Evolutionary conservation across 2,888 invertebrate genomes (phyloP), one percentile per base, ranked within the genome.

Genomic region (Vanessa cardui): DNA sequence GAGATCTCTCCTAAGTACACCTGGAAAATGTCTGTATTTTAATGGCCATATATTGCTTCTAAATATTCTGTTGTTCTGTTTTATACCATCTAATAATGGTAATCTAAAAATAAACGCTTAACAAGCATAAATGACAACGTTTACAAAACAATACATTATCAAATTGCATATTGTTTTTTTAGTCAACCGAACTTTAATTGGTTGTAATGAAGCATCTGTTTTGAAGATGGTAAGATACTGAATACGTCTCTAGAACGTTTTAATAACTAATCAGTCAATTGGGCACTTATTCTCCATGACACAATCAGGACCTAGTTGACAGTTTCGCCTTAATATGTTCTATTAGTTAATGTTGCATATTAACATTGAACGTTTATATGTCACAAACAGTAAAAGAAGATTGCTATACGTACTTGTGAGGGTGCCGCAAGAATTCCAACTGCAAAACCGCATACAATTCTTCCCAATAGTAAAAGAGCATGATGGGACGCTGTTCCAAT

Each of bases 1-100:
- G 96, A 94, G 71, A 95, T 95, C 88, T 96, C 96, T 6, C 96
- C 96, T 71, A 96, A 93, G 73, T 96, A 94, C 4, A 96, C 95
- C 96, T 96, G 85, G 1, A 12, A 85, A 1, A 20, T 47, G 66
- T 44, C 58, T 5, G 26, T 33, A 8, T 33, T 33, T 9, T 33
- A 33, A 33, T 6, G 33, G 8, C 39, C 2, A 12, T 39, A 39
- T 1, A 9, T 39, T 12, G 3, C 0, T 39, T 12, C 9, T 39
- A 4, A 39, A 12, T 9, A 39, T 39, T 39, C 9, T 39, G 9
- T 39, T 12, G 39, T 8, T 46, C 16, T 46, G n/a, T 47, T 9
- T 7, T 49, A 0, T 26, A 6, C 16, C 1, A 6, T 50, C 26
- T 5, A 26, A 0, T 52, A 26, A 9, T 52, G 26, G 20, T 52